A percentile compares a stretch with the other conserved stretches of the same genome.
Evolutionary conservation across 2,888 invertebrate genomes (phyloP).

Genomic region (Ctenicera cuprea): DNA sequence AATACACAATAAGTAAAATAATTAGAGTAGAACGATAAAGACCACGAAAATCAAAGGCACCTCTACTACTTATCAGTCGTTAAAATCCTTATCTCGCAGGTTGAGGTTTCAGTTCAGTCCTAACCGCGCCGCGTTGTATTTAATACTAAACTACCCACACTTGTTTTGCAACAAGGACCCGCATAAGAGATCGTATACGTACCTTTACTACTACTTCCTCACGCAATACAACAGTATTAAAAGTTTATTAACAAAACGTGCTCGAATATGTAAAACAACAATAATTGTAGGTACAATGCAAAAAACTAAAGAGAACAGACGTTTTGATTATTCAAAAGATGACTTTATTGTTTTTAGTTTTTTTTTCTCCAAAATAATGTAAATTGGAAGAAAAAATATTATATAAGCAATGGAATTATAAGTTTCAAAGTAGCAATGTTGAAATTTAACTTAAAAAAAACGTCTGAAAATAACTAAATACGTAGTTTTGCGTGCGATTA

Average conservation of each 20-base stretch:
- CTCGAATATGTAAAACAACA: too few species aligned
- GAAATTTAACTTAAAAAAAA: not conserved
- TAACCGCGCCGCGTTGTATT: constrained; percentile 49
- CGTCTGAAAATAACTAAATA: too few species aligned
- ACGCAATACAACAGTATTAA: constrained; percentile 14
- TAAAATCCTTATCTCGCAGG: constrained; percentile 36
- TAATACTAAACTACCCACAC: constrained; percentile 52
- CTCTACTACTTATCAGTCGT: constrained; percentile 19
- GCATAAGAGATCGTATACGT: constrained; percentile 49
- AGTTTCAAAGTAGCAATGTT: not conserved
- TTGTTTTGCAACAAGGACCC: constrained; percentile 51
- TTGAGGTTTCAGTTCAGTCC: constrained; percentile 35
- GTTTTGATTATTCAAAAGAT: too few species aligned
- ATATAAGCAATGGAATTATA: too few species aligned
- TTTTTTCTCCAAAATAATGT: too few species aligned
- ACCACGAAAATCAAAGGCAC: constrained; percentile 22
- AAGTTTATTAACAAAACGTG: not conserved
- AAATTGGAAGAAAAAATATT: too few species aligned
- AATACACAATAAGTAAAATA: not conserved
- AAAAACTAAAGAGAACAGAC: too few species aligned
- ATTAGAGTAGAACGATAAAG: not conserved
- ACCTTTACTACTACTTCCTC: constrained; percentile 42
- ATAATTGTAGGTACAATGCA: too few species aligned
- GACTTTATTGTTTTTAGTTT: too few species aligned
- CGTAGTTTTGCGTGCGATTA: too few species aligned